Evolutionary conservation across 2,888 invertebrate species (phyloP), one percentile per base, ranked within the genome.

Genomic region (Biston betularia): DNA sequence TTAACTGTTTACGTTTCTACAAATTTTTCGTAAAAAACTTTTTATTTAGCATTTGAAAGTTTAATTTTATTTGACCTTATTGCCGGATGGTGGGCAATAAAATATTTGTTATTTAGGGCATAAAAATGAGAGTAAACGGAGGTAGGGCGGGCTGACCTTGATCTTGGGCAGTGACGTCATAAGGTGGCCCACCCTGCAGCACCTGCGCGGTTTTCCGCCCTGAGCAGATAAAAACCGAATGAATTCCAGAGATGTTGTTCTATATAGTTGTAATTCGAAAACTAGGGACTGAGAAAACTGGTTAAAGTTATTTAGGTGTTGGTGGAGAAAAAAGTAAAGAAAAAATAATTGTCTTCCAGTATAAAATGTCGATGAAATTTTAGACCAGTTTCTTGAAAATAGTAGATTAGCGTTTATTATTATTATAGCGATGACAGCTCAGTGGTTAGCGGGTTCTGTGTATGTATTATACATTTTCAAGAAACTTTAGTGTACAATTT

Each of bases 131-230:
- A 67, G 70, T 63, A 55, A 55, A 38, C 58, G 45, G 34, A 58
- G 40, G 53, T 55, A 34, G 50, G 71, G 70, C 62, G 35, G 49
- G 63, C 45, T 66, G 76, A 56, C 77, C 79, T 77, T 79, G 78
- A 79, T 78, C 78, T 79, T 76, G 71, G 62, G 46, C 63, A 15
- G 62, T 75, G 75, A 79, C 75, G 77, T 78, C 75, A 79, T 68
- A 65, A 70, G 71, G 60, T 50, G 62, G 59, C 48, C 55, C 48
- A 38, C 74, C 71, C 70, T 67, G 0, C 54, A 10, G 65, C 75
- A 71, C 79, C 77, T 71, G 78, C 73, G 71, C 63, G 60, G 9
- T 63, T 45, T 53, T 49, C 57, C 59, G 53, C 45, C 50, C 58
- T 54, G 61, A 49, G 52, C 55, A 58, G 45, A 57, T 57, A 65